A percentile compares a stretch with the other conserved stretches of the same genome.
These are phyloP conservation scores for Carcinoscorpius rotundicauda DNA, from an alignment of 1,140 invertebrate species.

Conservation along the genomic window DNA sequence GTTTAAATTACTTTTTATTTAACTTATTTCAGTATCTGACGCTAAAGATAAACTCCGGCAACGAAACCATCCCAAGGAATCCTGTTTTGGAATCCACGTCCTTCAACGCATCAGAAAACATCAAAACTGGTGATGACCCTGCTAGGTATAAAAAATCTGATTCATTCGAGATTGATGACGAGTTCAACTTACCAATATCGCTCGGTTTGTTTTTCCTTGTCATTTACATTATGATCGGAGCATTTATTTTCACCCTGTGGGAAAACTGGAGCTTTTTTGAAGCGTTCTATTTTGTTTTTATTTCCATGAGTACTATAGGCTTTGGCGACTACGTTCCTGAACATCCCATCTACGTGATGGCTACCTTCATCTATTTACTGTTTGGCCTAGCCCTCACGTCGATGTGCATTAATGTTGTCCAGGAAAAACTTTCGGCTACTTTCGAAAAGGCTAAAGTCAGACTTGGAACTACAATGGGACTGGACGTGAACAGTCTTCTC, in stretches of 20 bases:
- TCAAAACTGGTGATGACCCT: too few relatives aligned
- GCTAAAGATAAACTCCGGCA: too few relatives aligned
- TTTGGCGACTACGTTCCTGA: slow-evolving; percentile 81
- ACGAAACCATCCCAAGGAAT: too few relatives aligned
- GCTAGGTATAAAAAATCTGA: too few relatives aligned
- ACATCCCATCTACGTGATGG: slow-evolving; percentile 83
- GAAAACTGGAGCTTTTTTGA: slow-evolving; percentile 75
- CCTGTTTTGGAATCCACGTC: too few relatives aligned
- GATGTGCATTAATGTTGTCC: slow-evolving; percentile 95
- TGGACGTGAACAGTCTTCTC: slow-evolving; percentile 50
- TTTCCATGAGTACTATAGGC: slow-evolving; percentile 86
- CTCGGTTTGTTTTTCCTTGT: slow-evolving; percentile 68
- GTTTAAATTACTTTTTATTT: too few relatives aligned
- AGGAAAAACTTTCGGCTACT: slow-evolving; percentile 67
- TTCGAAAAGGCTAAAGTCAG: slow-evolving; percentile 72
- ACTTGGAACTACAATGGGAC: slow-evolving; percentile 69
- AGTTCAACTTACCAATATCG: slow-evolving; percentile 82
- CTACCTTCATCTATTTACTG: slow-evolving; percentile 80
- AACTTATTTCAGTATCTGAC: too few relatives aligned
- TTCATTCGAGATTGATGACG: slow-evolving; percentile 53
- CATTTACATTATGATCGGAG: slow-evolving; percentile 71
- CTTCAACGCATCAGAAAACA: too few relatives aligned
- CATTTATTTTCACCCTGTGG: slow-evolving; percentile 59
- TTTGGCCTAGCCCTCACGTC: slow-evolving; percentile 88
- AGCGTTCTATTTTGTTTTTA: slow-evolving; percentile 88